Conservation (phyloP, 2,797 vertebrate genomes). For the Taenioides sp. region DNA sequence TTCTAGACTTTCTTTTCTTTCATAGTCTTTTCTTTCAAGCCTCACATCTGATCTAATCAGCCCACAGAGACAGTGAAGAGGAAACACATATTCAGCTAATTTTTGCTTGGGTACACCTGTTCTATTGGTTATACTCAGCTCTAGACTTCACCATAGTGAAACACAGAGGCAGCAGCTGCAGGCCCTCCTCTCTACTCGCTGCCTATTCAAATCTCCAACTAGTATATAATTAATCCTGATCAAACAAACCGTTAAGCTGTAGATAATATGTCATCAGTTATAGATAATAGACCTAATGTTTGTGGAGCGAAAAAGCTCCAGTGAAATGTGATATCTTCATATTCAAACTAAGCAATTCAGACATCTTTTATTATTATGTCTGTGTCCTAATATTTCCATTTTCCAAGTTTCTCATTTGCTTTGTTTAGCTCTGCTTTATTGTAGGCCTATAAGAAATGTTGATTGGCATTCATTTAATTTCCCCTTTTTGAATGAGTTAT, state of each 20-base stretch:
- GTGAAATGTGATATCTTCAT: background rate
- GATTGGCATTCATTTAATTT: background rate
- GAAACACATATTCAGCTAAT: too few relatives aligned
- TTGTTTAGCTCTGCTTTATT: background rate
- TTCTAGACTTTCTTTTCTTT: too few relatives aligned
- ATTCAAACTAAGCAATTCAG: background rate
- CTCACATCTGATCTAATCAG: too few relatives aligned
- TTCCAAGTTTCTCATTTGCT: background rate
- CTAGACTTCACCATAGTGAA: too few relatives aligned
- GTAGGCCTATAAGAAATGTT: background rate
- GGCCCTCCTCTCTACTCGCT: too few relatives aligned
- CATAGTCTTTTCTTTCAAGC: too few relatives aligned
- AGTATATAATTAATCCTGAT: conserved; percentile 4
- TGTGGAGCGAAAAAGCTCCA: background rate
- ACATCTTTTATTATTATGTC: too few relatives aligned
- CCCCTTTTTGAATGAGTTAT: background rate
- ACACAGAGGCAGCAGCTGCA: too few relatives aligned
- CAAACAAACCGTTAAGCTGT: background rate
- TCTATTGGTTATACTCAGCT: too few relatives aligned
- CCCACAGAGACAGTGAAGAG: too few relatives aligned
- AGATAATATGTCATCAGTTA: background rate
- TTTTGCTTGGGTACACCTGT: too few relatives aligned
- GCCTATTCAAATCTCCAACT: conserved; percentile 19
- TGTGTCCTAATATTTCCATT: too few relatives aligned
- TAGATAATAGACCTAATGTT: background rate